phyloP scores from a whole-genome alignment of 2,797 vertebrate genomes.

The Calcarius lapponicus region DNA sequence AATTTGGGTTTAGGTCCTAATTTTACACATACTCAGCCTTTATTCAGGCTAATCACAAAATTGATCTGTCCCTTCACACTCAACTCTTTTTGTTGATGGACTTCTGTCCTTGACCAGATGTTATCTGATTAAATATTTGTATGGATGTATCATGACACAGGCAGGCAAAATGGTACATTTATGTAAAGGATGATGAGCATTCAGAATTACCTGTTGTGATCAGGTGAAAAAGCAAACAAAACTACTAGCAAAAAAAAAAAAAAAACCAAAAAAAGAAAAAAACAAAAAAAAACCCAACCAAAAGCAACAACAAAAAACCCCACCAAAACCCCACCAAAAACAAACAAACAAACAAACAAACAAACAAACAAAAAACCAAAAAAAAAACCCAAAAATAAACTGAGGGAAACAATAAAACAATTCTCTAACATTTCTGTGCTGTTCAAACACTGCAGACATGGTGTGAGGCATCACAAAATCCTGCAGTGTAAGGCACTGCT shows the following conservation, averaged over 20 bases:
- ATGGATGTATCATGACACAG: not conserved
- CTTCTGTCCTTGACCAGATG: not conserved
- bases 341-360: too few relatives aligned
- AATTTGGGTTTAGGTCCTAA: not conserved
- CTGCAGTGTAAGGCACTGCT: not conserved
- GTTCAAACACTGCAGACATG: rapidly evolving
- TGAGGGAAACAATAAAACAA: not conserved
- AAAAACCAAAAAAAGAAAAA: not conserved
- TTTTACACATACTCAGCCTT: not conserved
- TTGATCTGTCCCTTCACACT: not conserved
- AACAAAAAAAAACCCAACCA: too few relatives aligned
- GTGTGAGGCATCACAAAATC: not conserved
- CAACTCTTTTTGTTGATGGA: rapidly evolving
- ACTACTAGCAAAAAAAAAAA: not conserved
- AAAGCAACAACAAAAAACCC: not conserved
- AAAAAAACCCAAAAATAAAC: too few relatives aligned
- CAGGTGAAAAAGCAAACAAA: not conserved
- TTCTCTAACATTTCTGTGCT: not conserved
- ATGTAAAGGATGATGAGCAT: not conserved
- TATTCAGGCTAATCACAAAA: not conserved
- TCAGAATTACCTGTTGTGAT: not conserved
- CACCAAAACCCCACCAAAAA: too few relatives aligned
- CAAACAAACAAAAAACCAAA: not conserved
- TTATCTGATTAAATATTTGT: not conserved
- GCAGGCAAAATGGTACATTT: not conserved